Conservation (phyloP, 2,888 invertebrate genomes). For the Caenorhabditis wallacei region DNA sequence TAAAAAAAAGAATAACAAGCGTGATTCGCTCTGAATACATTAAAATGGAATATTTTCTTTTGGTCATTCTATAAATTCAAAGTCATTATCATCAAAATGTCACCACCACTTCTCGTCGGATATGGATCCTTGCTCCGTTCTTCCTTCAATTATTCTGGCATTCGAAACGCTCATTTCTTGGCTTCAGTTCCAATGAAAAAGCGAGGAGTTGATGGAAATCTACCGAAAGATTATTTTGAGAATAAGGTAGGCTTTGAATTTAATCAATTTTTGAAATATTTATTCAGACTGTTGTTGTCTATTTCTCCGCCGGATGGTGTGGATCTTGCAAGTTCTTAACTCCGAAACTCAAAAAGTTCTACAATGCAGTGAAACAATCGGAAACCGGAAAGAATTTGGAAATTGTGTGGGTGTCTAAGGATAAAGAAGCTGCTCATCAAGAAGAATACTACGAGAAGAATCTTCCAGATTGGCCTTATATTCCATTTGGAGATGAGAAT, state of each 20-base stretch:
- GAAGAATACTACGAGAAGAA: conserved; percentile 79
- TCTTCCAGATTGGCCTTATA: conserved; percentile 77
- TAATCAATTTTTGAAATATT: background rate
- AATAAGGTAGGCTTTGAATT: conserved; percentile 58
- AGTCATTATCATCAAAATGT: background rate
- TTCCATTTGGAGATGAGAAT: conserved; percentile 77
- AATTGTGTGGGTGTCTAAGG: conserved; percentile 79
- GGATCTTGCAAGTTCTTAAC: conserved; percentile 78
- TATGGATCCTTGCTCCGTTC: conserved; percentile 2
- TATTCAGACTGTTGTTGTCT: conserved; percentile 75
- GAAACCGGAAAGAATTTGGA: conserved; percentile 67
- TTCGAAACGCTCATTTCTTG: conserved; percentile 65
- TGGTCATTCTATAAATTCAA: background rate
- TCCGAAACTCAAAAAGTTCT: conserved; percentile 79
- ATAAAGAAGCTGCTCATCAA: conserved; percentile 75
- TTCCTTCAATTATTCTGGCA: background rate
- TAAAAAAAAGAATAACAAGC: background rate
- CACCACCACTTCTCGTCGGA: background rate
- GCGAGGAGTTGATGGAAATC: conserved; percentile 65
- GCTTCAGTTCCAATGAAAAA: conserved; percentile 69
- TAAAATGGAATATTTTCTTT: background rate
- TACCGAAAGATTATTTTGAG: conserved; percentile 66
- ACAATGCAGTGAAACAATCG: conserved; percentile 70
- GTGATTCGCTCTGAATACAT: conserved; percentile 34
- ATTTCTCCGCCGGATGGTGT: conserved; percentile 82